These are phyloP conservation scores for Drosophila biarmipes DNA, from an alignment of 1,140 invertebrate species.

Conservation along the genomic window DNA sequence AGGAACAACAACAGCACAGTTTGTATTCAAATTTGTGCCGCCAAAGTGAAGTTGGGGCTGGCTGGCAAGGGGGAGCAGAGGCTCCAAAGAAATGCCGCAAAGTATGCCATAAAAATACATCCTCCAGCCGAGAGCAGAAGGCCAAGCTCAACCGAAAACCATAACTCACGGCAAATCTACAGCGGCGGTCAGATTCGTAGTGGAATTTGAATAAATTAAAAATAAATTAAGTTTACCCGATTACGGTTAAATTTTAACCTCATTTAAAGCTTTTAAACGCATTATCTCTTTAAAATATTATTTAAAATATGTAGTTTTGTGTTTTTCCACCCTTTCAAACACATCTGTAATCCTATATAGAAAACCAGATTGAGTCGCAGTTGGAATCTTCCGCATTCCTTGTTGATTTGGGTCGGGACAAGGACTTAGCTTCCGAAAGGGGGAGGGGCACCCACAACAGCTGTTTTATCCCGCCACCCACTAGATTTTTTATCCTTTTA, in stretches of 20 bases:
- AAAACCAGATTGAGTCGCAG: conserved; percentile 34
- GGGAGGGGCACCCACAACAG: conserved; percentile 7
- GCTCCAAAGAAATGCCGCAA: conserved; percentile 73
- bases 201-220: conserved; percentile 27
- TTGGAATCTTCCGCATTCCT: conserved; percentile 14
- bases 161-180: conserved; percentile 59
- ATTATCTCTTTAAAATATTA: too few relatives aligned
- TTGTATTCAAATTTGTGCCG: conserved; percentile 66
- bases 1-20: conserved; percentile 41
- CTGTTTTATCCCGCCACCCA: conserved; percentile 20
- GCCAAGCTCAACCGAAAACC: conserved; percentile 36
- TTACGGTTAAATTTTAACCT: too few relatives aligned
- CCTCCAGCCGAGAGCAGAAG: conserved; percentile 25
- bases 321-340: neutral
- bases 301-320: too few relatives aligned
- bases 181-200: conserved; percentile 21
- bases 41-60: conserved; percentile 41
- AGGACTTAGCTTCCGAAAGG: conserved; percentile 56
- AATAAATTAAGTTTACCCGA: conserved; percentile 3
- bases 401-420: conserved; percentile 76
- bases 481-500: conserved; percentile 13
- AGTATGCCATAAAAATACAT: conserved; percentile 74
- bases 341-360: conserved; percentile 8
- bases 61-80: conserved; percentile 14
- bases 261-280: too few relatives aligned